These are phyloP conservation scores for Amazona ochrocephala DNA, from an alignment of 2,797 vertebrate species.

Conservation along the genomic window DNA sequence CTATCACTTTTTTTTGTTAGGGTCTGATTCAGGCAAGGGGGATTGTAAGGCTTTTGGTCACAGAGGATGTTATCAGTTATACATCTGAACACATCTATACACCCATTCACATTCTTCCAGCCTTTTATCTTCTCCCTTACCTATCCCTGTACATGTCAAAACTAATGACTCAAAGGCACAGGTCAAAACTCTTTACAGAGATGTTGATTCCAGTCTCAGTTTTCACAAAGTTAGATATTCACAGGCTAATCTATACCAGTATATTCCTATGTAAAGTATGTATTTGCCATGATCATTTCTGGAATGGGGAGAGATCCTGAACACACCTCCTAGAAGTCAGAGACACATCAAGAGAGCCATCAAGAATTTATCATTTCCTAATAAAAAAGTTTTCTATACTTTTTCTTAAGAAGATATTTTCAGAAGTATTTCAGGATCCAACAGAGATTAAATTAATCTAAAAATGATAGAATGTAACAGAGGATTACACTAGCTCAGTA, in stretches of 20 bases:
- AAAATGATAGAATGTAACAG: slow-evolving; percentile 11
- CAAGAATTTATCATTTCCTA: background rate
- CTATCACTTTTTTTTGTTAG: background rate
- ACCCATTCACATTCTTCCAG: background rate
- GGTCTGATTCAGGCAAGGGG: background rate
- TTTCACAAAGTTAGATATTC: background rate
- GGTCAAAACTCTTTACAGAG: background rate
- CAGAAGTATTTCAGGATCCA: slow-evolving; percentile 21
- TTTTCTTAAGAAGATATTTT: background rate
- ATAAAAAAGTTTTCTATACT: background rate
- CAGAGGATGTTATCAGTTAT: background rate
- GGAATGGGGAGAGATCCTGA: background rate
- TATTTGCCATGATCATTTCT: background rate
- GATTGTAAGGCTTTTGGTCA: background rate
- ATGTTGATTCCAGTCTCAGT: background rate
- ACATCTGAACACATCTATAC: background rate
- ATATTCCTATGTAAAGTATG: background rate
- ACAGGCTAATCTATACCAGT: background rate
- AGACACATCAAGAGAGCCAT: background rate
- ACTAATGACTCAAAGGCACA: background rate
- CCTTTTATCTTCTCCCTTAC: background rate
- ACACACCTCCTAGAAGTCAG: background rate
- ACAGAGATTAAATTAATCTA: slow-evolving; percentile 26
- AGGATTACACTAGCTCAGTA: slow-evolving; percentile 2
- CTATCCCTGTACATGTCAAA: background rate